Conservation (phyloP, 2,888 invertebrate species). For the Trachelus iudaicus region DNA sequence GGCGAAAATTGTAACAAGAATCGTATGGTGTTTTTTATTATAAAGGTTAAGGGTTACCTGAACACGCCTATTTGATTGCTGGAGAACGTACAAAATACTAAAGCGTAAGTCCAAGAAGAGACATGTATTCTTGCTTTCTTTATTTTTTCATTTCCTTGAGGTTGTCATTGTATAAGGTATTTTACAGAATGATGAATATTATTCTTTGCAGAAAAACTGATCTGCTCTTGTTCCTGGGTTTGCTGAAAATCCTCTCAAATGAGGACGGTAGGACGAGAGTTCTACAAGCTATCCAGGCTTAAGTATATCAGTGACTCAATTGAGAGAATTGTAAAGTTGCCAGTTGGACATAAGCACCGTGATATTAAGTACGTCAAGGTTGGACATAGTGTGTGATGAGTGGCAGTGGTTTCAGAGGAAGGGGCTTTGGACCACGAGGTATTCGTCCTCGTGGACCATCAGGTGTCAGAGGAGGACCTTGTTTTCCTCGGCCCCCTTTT, state of each 20-base stretch:
- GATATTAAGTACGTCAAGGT: neutral
- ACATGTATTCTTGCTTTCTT: neutral
- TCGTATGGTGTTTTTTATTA: neutral
- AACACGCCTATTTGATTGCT: neutral
- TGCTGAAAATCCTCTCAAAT: slow-evolving; percentile 8
- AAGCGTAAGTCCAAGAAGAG: neutral
- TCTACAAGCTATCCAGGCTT: neutral
- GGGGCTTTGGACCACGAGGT: slow-evolving; percentile 49
- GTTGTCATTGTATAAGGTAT: neutral
- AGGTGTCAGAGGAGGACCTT: slow-evolving; percentile 24
- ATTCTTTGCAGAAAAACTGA: neutral
- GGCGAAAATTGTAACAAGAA: neutral
- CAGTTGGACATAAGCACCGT: neutral
- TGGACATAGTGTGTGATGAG: slow-evolving; percentile 43
- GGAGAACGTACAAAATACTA: neutral
- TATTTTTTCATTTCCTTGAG: neutral
- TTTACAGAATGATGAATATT: neutral
- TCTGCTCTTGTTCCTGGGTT: neutral
- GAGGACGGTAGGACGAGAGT: slow-evolving; percentile 8
- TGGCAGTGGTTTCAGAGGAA: slow-evolving; percentile 49
- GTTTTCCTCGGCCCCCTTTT: slow-evolving; percentile 27
- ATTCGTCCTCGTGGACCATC: slow-evolving; percentile 31
- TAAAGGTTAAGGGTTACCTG: neutral
- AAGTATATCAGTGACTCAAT: neutral
- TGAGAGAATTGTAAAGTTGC: neutral